Conservation (phyloP, 2,113 vertebrate genomes). For the Bufo gargarizans region DNA sequence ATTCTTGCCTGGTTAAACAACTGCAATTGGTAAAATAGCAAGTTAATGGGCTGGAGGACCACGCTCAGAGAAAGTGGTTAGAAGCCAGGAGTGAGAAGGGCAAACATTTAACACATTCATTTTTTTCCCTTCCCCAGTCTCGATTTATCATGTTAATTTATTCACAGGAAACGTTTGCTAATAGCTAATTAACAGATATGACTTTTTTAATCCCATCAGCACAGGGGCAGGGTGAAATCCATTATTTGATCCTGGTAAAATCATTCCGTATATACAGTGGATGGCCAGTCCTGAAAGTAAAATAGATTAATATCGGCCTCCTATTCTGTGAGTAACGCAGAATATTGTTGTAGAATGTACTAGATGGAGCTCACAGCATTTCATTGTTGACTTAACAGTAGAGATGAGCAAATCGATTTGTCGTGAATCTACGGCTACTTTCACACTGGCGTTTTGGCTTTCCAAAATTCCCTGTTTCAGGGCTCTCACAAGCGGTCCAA, state of each 20-base stretch:
- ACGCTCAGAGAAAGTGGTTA: constrained; percentile 32
- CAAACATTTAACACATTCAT: constrained; percentile 53
- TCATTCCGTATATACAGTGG: background rate
- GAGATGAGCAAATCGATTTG: no score
- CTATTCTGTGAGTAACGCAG: background rate
- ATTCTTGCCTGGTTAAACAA: constrained; percentile 58
- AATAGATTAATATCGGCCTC: background rate
- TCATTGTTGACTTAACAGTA: no score
- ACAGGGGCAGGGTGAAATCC: constrained; percentile 37
- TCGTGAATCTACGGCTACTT: no score
- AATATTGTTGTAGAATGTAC: background rate
- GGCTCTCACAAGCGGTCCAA: no score
- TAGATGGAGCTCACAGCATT: background rate
- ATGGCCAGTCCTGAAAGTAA: background rate
- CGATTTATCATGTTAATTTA: constrained; percentile 58
- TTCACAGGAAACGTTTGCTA: constrained; percentile 55
- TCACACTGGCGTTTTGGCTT: no score
- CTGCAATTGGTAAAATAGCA: constrained; percentile 48
- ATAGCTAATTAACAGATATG: constrained; percentile 60
- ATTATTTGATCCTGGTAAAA: constrained; percentile 29
- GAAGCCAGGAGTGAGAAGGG: constrained; percentile 34
- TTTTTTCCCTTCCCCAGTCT: constrained; percentile 6
- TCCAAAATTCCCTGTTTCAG: no score
- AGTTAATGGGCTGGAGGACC: constrained; percentile 48
- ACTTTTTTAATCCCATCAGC: constrained; percentile 57